Conservation (phyloP, 2,888 invertebrate genomes). For the Tenthredo livida region DNA sequence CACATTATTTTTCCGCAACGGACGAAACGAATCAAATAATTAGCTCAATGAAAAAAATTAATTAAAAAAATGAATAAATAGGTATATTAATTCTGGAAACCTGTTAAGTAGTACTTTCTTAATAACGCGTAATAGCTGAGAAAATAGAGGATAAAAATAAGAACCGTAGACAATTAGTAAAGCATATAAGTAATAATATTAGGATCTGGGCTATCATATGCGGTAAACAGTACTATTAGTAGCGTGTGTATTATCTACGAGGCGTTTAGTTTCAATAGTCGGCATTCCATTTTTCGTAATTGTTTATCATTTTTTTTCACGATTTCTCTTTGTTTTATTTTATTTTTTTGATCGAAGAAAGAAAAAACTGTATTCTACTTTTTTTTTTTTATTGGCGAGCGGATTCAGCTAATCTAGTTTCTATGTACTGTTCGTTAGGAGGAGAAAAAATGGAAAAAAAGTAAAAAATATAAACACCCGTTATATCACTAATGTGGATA, state of each 20-base stretch:
- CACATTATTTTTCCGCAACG: not conserved
- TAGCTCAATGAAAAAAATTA: not conserved
- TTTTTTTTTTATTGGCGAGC: not conserved
- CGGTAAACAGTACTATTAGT: constrained; percentile 61
- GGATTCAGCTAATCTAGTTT: not conserved
- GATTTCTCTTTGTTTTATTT: not conserved
- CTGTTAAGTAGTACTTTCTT: too few species aligned
- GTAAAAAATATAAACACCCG: not conserved
- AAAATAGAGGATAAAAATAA: not conserved
- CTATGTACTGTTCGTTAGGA: not conserved
- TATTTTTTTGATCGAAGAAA: not conserved
- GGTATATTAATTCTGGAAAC: too few species aligned
- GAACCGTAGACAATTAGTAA: not conserved
- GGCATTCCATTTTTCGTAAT: not conserved
- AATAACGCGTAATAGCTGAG: not conserved
- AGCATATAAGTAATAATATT: not conserved
- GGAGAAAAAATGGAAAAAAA: not conserved
- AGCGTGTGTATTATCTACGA: not conserved
- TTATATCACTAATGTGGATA: not conserved
- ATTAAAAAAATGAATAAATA: not conserved
- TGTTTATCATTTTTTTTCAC: not conserved
- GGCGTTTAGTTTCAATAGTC: not conserved
- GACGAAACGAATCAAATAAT: not conserved
- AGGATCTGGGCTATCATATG: not conserved
- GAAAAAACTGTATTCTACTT: not conserved